phyloP scores from a whole-genome alignment of 2,888 invertebrate species.

The Ctenicera cuprea region DNA sequence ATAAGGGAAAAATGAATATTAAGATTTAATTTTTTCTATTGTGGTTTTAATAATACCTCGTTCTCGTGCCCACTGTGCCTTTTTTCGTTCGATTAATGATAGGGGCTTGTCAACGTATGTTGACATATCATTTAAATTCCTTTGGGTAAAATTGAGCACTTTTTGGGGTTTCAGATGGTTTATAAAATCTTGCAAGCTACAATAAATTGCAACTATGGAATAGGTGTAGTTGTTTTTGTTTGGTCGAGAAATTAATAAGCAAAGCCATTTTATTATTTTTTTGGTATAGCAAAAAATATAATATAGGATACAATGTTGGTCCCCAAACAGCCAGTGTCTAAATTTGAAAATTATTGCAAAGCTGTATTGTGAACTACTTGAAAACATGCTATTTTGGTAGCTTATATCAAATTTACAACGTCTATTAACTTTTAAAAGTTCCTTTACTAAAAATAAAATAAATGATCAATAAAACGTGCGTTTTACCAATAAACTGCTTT shows the following conservation, averaged over 20 bases:
- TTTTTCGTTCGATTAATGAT: constrained; percentile 90
- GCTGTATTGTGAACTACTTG: too few species aligned
- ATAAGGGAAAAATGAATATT: constrained; percentile 65
- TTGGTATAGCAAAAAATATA: neutral
- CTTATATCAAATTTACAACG: too few species aligned
- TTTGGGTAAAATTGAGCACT: neutral
- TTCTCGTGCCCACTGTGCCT: constrained; percentile 95
- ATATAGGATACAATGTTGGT: neutral
- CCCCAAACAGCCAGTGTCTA: too few species aligned
- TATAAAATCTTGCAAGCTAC: neutral
- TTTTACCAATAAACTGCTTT: too few species aligned
- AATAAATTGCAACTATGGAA: constrained; percentile 21
- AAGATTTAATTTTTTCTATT: neutral
- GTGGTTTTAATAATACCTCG: constrained; percentile 79
- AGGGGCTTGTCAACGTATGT: constrained; percentile 62
- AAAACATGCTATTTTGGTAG: too few species aligned
- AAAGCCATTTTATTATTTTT: too few species aligned
- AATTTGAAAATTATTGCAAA: too few species aligned
- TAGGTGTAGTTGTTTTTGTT: neutral
- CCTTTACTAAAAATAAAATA: too few species aligned
- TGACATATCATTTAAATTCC: constrained; percentile 62
- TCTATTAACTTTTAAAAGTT: too few species aligned
- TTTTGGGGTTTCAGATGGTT: neutral
- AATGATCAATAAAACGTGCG: too few species aligned
- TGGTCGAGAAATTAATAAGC: neutral